Conservation (phyloP, 2,888 invertebrate species). For the Plusia festucae region DNA sequence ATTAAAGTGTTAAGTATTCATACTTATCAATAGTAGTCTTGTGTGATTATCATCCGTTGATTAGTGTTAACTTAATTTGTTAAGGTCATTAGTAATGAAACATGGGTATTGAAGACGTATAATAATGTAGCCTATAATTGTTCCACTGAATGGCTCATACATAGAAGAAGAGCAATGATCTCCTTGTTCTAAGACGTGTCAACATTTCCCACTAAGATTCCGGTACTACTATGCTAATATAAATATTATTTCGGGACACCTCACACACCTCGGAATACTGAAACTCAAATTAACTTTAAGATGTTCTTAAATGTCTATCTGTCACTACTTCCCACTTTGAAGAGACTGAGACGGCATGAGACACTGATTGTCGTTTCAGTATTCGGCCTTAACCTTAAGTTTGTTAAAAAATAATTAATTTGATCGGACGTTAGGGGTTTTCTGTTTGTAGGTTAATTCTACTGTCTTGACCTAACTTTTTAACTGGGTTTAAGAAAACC, state of each 20-base stretch:
- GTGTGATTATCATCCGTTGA: neutral
- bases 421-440: too few relatives aligned
- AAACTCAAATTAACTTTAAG: too few relatives aligned
- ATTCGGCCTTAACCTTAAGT: too few relatives aligned
- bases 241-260: too few relatives aligned
- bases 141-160: neutral
- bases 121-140: neutral
- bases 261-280: too few relatives aligned
- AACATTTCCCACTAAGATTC: neutral
- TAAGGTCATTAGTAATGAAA: neutral
- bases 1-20: slow-evolving; percentile 10
- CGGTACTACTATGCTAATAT: too few relatives aligned
- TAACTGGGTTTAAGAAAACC: neutral
- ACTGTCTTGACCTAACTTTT: neutral
- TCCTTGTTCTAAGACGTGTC: neutral
- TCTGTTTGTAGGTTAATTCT: too few relatives aligned
- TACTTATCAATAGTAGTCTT: slow-evolving; percentile 11
- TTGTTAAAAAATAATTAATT: too few relatives aligned
- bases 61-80: slow-evolving; percentile 5
- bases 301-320: too few relatives aligned
- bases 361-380: too few relatives aligned
- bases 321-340: too few relatives aligned
- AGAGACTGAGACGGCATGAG: too few relatives aligned
- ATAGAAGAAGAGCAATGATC: neutral
- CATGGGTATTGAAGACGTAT: neutral